Percentiles rank a stretch among this genome's conserved stretches.
phyloP scores from a whole-genome alignment of 2,888 invertebrate species.

The Yponomeuta sedellus region DNA sequence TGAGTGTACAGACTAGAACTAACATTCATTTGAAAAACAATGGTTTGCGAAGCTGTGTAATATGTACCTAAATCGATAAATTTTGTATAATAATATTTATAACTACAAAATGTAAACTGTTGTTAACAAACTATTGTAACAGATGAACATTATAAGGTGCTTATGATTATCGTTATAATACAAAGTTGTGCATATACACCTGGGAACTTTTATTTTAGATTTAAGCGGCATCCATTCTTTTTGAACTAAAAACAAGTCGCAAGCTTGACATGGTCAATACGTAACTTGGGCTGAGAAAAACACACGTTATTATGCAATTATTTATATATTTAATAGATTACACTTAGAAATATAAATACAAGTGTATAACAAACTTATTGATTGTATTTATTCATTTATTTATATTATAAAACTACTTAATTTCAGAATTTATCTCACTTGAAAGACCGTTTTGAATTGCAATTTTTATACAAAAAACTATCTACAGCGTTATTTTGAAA shows the following conservation, averaged over 20 bases:
- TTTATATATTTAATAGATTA: slow-evolving; percentile 24
- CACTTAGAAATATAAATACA: slow-evolving; percentile 28
- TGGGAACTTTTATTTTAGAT: background rate
- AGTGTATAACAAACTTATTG: slow-evolving; percentile 28
- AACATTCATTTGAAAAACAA: background rate
- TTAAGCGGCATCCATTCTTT: background rate
- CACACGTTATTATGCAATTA: slow-evolving; percentile 17
- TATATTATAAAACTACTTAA: slow-evolving; percentile 26
- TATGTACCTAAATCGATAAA: slow-evolving; percentile 48
- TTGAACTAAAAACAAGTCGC: slow-evolving; percentile 9
- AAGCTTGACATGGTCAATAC: background rate
- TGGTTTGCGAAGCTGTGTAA: background rate
- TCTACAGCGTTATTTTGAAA: no score
- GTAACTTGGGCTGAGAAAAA: background rate
- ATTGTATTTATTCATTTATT: slow-evolving; percentile 28
- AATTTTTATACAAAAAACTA: background rate
- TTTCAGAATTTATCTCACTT: slow-evolving; percentile 13
- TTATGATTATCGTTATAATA: slow-evolving; percentile 76
- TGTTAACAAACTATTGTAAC: slow-evolving; percentile 59
- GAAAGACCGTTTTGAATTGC: background rate
- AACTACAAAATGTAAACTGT: slow-evolving; percentile 67
- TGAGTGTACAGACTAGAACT: background rate
- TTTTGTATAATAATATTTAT: slow-evolving; percentile 75
- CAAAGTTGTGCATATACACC: slow-evolving; percentile 70
- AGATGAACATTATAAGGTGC: slow-evolving; percentile 68